A percentile compares a stretch with the other conserved stretches of the same genome.
Evolutionary conservation across 2,797 vertebrate genomes (phyloP).

Genomic region (Erithacus rubecula): DNA sequence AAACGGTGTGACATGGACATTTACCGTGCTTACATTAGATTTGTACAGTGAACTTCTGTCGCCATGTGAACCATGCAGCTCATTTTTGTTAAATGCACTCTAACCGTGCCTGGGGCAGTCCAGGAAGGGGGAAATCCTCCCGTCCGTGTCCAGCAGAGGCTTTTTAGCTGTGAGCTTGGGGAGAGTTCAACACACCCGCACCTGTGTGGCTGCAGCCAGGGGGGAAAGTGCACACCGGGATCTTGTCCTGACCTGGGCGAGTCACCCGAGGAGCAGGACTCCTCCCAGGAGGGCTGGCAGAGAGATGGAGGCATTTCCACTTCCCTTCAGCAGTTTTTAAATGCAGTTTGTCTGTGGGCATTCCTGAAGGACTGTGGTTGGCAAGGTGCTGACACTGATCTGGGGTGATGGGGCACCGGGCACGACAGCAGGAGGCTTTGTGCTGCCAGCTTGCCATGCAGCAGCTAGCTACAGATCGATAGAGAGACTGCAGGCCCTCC

Average conservation of each 20-base stretch:
- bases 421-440: background rate
- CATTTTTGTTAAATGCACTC: background rate
- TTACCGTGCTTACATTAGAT: background rate
- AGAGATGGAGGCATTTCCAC: background rate
- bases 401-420: background rate
- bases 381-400: background rate
- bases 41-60: background rate
- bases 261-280: background rate
- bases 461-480: background rate
- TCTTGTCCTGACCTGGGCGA: background rate
- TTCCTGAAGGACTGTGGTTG: background rate
- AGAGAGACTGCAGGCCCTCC: background rate
- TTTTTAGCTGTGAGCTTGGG: constrained; percentile 33
- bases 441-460: background rate
- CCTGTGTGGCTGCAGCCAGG: background rate
- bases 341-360: background rate
- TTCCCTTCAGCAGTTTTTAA: background rate
- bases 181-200: background rate
- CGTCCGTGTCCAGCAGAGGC: background rate
- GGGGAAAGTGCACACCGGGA: background rate
- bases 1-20: accelerated
- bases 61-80: background rate
- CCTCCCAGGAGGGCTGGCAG: accelerated
- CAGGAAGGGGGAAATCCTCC: background rate
- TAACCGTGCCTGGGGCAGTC: background rate